phyloP scores from a whole-genome alignment of 1,140 invertebrate species.

The Drosophila repletoides region DNA sequence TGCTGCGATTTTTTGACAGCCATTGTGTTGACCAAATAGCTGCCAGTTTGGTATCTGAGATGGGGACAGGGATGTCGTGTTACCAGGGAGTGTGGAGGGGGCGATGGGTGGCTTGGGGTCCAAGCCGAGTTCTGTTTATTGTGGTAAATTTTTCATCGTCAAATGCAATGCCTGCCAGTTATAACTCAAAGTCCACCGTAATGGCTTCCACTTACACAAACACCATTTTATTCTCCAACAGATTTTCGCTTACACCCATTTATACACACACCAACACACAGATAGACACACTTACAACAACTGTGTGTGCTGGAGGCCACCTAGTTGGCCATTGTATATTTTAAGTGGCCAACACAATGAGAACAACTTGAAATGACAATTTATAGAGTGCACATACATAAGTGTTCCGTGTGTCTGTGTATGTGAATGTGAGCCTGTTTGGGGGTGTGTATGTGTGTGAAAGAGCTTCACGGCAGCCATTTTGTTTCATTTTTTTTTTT shows the following conservation, averaged over 20 bases:
- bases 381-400: slow-evolving; percentile 16
- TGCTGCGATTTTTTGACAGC: slow-evolving; percentile 27
- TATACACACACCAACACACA: background rate
- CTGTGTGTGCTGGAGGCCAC: slow-evolving; percentile 27
- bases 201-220: slow-evolving; percentile 63
- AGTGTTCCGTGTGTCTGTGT: no score
- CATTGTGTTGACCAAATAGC: slow-evolving; percentile 69
- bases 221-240: slow-evolving; percentile 51
- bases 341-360: slow-evolving; percentile 39
- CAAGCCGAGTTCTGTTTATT: slow-evolving; percentile 45
- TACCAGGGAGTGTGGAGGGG: no score
- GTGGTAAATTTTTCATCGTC: slow-evolving; percentile 72
- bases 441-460: background rate
- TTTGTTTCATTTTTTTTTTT: slow-evolving; percentile 34
- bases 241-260: slow-evolving; percentile 42
- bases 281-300: background rate
- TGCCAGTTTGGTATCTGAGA: slow-evolving; percentile 31
- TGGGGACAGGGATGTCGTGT: background rate
- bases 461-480: slow-evolving; percentile 1
- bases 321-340: slow-evolving; percentile 49
- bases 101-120: no score
- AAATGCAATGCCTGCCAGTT: slow-evolving; percentile 62
- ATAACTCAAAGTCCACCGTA: slow-evolving; percentile 74
- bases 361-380: slow-evolving; percentile 51
- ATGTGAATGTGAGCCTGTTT: background rate